Evolutionary conservation across 2,888 invertebrate genomes (phyloP).

Genomic region (Lycaena phlaeas): DNA sequence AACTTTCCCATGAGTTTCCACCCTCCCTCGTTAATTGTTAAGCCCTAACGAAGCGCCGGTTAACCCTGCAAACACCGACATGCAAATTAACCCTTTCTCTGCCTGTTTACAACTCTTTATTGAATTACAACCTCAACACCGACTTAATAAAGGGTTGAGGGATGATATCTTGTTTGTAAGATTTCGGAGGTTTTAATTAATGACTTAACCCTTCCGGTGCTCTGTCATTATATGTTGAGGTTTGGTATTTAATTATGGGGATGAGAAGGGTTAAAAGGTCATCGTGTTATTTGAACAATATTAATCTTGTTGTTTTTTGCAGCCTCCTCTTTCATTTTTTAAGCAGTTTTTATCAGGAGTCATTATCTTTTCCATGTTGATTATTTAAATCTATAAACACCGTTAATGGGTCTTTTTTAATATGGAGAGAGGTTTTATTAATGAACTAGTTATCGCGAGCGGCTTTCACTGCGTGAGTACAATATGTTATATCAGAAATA

Average conservation of each 20-base stretch:
- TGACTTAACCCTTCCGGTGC: slow-evolving; percentile 46
- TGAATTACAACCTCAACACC: slow-evolving; percentile 52
- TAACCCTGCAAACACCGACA: slow-evolving; percentile 63
- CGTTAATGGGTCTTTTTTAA: no score
- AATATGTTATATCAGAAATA: no score
- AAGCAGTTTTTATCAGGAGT: not conserved
- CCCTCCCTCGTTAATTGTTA: slow-evolving; percentile 55
- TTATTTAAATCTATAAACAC: no score
- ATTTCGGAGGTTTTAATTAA: slow-evolving; percentile 60
- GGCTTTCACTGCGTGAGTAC: no score
- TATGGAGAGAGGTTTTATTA: no score
- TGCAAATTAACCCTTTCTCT: slow-evolving; percentile 71
- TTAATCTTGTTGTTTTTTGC: not conserved
- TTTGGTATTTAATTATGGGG: slow-evolving; percentile 42
- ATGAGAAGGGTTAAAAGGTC: slow-evolving; percentile 41
- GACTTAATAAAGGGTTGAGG: slow-evolving; percentile 54
- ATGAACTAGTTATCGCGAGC: no score
- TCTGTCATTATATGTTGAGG: slow-evolving; percentile 47
- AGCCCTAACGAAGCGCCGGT: slow-evolving; percentile 67
- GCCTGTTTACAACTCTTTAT: slow-evolving; percentile 66
- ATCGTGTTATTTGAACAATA: slow-evolving; percentile 22
- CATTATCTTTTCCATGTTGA: not conserved
- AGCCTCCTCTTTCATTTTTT: not conserved
- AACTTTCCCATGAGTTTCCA: slow-evolving; percentile 63
- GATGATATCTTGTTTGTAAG: slow-evolving; percentile 64